Base-by-base conservation (phyloP, 2,113 vertebrate species). In the Microtus ochrogaster region DNA sequence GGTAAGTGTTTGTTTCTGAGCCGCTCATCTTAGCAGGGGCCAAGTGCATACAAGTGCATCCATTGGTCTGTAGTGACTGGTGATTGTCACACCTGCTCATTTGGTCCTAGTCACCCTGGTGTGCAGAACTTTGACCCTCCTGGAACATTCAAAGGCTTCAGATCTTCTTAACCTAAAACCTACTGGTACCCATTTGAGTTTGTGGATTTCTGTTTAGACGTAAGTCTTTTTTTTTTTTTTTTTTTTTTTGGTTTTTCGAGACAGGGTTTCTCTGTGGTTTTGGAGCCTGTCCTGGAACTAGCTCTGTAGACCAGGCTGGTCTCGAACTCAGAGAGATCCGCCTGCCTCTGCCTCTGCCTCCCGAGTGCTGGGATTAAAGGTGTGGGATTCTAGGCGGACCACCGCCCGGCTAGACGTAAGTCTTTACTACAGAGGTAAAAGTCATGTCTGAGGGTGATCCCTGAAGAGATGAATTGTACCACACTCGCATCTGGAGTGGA, bases 1-100 rank as follows among this genome's bases (percentile, higher is more conserved):
- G 99, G 99, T 99, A 79, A 98, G 97, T 95, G 26, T 5, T 10
- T 7, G 66, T 39, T 73, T 19, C 55, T 3, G 16, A 39, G 47
- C n/a, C n/a, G 0, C 8, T 11, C 22, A 5, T 26, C n/a, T 8
- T 55, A 2, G 39, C 49, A 28, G 70, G 44, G 41, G 3, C 49
- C 17, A 1, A 1, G 66, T 17, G 4, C 0, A 1, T 24, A 39
- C 17, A 1, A 1, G 66, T 17, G 4, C 0, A 1, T 24, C 66
- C 41, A 28, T 7, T 39, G 52, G 3, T 49, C 7, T 41, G n/a
- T n/a, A 2, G 3, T 21, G 33, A 36, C 33, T 24, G 9, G 16
- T n/a, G 39, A 39, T 24, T 30, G 24, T 8, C 74, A 58, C n/a
- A 28, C 2, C 2, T 68, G 5, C 24, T 6, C 12, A 0, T 24